phyloP scores from a whole-genome alignment of 1,140 invertebrate species.

The Drosophila takahashii region DNA sequence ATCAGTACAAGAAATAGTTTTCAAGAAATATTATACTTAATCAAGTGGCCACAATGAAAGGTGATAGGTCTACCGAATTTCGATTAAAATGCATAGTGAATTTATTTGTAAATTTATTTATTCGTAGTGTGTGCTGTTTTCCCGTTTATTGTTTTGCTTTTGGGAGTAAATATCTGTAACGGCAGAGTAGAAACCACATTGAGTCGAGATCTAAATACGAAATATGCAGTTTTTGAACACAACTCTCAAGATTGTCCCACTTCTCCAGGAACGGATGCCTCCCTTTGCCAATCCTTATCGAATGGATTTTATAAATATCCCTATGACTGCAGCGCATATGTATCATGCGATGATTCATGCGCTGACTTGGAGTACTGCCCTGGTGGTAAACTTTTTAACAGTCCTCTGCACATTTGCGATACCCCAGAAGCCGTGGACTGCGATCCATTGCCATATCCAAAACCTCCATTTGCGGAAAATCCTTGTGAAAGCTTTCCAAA shows the following conservation, averaged over 20 bases:
- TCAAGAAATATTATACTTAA: too few relatives aligned
- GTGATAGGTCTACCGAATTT: too few relatives aligned
- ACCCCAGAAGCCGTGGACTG: slow-evolving; percentile 58
- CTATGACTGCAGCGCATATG: slow-evolving; percentile 58
- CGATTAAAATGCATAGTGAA: too few relatives aligned
- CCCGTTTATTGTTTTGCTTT: neutral
- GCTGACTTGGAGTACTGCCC: slow-evolving; percentile 50
- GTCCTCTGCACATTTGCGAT: slow-evolving; percentile 50
- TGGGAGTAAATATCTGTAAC: neutral
- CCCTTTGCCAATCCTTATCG: slow-evolving; percentile 13
- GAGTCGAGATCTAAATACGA: neutral
- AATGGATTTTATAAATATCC: slow-evolving; percentile 51
- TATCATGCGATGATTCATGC: slow-evolving; percentile 36
- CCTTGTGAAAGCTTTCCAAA: slow-evolving; percentile 21
- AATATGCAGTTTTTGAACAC: neutral
- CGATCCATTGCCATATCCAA: slow-evolving; percentile 12
- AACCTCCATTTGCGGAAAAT: neutral
- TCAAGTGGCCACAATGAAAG: too few relatives aligned
- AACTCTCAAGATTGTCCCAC: neutral
- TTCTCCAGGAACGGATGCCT: neutral
- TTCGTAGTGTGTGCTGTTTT: neutral
- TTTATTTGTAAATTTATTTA: too few relatives aligned
- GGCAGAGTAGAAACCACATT: too few relatives aligned
- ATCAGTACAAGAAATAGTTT: neutral
- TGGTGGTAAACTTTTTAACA: slow-evolving; percentile 47